A percentile compares a stretch with the other conserved stretches of the same genome.
Conservation (phyloP, 64 coral and sea anemone species). For the Actinia tenebrosa region DNA sequence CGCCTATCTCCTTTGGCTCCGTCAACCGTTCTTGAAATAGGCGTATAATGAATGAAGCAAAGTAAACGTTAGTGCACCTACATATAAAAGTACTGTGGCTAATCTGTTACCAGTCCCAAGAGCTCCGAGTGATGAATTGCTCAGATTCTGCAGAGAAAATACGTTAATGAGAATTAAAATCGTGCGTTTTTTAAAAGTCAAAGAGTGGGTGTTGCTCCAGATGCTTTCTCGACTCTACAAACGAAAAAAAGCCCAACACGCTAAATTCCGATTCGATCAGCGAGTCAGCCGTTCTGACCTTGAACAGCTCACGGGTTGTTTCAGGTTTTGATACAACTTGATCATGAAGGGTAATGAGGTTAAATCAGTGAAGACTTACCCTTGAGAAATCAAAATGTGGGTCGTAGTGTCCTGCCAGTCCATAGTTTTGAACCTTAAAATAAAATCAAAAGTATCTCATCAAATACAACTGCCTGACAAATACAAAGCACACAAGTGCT, state of each 20-base stretch:
- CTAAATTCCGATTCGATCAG: too few species aligned
- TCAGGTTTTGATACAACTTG: too few species aligned
- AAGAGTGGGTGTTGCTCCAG: background rate
- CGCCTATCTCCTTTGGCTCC: too few species aligned
- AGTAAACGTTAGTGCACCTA: conserved; percentile 25
- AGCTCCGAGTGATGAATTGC: conserved; percentile 45
- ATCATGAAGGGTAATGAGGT: too few species aligned
- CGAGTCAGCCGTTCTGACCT: too few species aligned
- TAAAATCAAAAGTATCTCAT: background rate
- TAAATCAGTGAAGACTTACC: conserved; percentile 18
- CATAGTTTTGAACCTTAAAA: conserved; percentile 83
- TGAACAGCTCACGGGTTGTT: too few species aligned
- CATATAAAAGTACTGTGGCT: conserved; percentile 85
- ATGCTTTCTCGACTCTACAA: too few species aligned
- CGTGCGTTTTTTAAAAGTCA: too few species aligned
- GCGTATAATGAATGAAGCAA: too few species aligned
- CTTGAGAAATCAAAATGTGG: conserved; percentile 92
- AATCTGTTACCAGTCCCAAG: conserved; percentile 87
- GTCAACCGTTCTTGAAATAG: too few species aligned
- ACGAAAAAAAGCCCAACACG: too few species aligned
- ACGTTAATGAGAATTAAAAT: background rate
- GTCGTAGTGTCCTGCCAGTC: conserved; percentile 81
- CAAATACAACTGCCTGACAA: background rate
- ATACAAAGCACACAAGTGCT: too few species aligned
- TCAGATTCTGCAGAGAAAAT: conserved; percentile 41